Evolutionary conservation across 2,113 vertebrate species (phyloP).

Genomic region (Mobula birostris): DNA sequence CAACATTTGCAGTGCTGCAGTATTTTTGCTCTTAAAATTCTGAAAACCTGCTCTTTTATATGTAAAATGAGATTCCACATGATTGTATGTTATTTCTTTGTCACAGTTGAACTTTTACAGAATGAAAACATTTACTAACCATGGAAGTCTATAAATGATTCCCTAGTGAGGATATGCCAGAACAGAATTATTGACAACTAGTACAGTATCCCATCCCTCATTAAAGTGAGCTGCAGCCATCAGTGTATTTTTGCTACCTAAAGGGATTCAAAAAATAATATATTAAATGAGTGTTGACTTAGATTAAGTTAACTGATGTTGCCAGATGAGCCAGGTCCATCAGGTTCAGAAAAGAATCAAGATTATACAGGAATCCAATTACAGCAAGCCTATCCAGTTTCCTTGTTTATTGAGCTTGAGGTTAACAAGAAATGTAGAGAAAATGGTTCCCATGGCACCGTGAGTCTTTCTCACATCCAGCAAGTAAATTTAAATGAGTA

Average conservation of each 20-base stretch:
- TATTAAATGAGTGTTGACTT: conserved; percentile 54
- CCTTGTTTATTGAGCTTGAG: conserved; percentile 59
- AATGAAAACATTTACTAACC: conserved; percentile 51
- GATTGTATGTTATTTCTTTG: conserved; percentile 46
- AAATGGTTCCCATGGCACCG: conserved; percentile 43
- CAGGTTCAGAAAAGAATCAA: conserved; percentile 52
- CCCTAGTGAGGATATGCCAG: conserved; percentile 48
- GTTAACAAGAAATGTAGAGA: conserved; percentile 80
- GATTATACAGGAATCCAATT: conserved; percentile 60
- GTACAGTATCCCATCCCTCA: conserved; percentile 53
- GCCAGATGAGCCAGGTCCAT: conserved; percentile 50
- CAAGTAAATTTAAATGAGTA: conserved; percentile 29
- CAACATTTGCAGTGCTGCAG: conserved; percentile 40
- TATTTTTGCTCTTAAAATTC: conserved; percentile 47
- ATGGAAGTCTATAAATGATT: conserved; percentile 48
- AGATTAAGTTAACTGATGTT: conserved; percentile 47
- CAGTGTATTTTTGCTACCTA: conserved; percentile 47
- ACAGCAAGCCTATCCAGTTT: conserved; percentile 56
- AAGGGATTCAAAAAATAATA: conserved; percentile 52
- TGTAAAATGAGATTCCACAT: conserved; percentile 49
- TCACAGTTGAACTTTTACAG: conserved; percentile 53
- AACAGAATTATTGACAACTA: conserved; percentile 52
- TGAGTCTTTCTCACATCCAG: conserved; percentile 8
- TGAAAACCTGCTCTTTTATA: conserved; percentile 45
- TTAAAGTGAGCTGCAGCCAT: conserved; percentile 46